phyloP scores from a whole-genome alignment of 2,888 invertebrate genomes.

The Microctonus hyperodae region DNA sequence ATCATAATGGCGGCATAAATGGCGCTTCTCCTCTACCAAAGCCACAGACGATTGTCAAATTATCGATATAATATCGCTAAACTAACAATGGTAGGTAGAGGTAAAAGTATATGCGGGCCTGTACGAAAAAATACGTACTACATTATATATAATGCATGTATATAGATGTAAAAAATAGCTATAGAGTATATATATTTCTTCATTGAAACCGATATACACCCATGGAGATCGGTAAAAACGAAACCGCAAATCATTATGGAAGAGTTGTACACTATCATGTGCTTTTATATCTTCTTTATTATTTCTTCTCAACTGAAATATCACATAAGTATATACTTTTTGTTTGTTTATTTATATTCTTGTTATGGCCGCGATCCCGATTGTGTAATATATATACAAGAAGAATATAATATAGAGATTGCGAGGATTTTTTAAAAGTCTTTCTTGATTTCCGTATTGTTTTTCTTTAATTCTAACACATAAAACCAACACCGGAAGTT shows the following conservation, averaged over 20 bases:
- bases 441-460: constrained; percentile 13
- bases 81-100: constrained; percentile 55
- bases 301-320: background rate
- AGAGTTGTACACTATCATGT: constrained; percentile 5
- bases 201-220: background rate
- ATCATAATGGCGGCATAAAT: constrained; percentile 50
- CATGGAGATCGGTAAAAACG: constrained; percentile 27
- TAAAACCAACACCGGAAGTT: constrained; percentile 44
- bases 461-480: constrained; percentile 22
- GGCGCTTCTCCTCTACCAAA: constrained; percentile 40
- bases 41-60: constrained; percentile 59
- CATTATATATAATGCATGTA: no score
- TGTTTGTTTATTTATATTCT: background rate
- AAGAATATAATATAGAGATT: constrained; percentile 9
- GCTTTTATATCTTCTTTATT: background rate
- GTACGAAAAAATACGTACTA: constrained; percentile 4
- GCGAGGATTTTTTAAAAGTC: no score
- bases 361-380: background rate
- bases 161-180: no score
- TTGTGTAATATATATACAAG: constrained; percentile 11
- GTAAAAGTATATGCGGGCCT: constrained; percentile 5
- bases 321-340: background rate
- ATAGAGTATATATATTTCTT: constrained; percentile 17
- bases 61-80: constrained; percentile 61
- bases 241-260: constrained; percentile 39